Evolutionary conservation across 2,797 vertebrate species (phyloP).

Genomic region (Presbytis comata): DNA sequence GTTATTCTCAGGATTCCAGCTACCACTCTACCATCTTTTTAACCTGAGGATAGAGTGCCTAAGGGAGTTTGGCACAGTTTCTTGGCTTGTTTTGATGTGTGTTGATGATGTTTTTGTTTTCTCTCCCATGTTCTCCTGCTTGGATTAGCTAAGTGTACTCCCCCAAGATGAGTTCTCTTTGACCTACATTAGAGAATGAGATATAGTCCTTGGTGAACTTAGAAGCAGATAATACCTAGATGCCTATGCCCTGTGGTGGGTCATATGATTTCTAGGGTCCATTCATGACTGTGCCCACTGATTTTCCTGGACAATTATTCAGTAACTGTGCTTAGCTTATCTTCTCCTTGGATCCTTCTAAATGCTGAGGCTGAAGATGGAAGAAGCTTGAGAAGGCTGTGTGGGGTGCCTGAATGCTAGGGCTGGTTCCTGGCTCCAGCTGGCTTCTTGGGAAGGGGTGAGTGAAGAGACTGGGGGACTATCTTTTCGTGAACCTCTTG

Average conservation of each 20-base stretch:
- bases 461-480: too few relatives aligned
- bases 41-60: background rate
- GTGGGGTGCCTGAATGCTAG: too few relatives aligned
- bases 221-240: background rate
- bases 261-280: background rate
- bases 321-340: background rate
- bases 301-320: background rate
- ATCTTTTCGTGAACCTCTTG: too few relatives aligned
- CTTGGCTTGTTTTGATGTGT: background rate
- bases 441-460: too few relatives aligned
- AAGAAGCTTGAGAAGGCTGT: too few relatives aligned
- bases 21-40: background rate
- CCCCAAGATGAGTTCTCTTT: background rate
- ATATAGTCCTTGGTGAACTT: background rate
- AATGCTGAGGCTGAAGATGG: too few relatives aligned
- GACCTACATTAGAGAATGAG: background rate
- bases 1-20: background rate
- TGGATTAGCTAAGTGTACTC: background rate
- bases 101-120: background rate
- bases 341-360: background rate
- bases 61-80: background rate
- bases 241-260: background rate
- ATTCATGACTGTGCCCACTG: background rate
- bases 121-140: background rate
- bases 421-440: too few relatives aligned